Conservation (phyloP, 2,113 vertebrate genomes). For the Scolopax mira region DNA sequence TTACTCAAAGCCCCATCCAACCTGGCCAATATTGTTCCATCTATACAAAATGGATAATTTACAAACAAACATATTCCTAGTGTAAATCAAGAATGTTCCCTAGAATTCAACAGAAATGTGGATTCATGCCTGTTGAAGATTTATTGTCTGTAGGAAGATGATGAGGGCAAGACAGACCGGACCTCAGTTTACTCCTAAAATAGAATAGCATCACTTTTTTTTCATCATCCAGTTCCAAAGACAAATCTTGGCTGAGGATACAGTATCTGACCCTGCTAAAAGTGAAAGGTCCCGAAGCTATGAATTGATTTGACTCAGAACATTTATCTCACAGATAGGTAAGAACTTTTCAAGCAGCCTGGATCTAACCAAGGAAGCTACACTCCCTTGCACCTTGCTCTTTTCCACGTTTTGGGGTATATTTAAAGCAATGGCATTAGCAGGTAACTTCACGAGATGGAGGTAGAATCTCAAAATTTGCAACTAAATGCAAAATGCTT, state of each 20-base stretch:
- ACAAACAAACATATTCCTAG: not conserved
- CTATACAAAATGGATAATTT: not conserved
- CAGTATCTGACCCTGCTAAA: accelerated
- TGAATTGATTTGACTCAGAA: not conserved
- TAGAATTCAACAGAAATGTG: not conserved
- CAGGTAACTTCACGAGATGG: not conserved
- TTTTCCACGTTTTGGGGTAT: accelerated
- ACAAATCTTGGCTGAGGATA: not conserved
- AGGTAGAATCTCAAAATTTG: not conserved
- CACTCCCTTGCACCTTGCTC: accelerated
- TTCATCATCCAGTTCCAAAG: not conserved
- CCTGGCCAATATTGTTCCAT: not conserved
- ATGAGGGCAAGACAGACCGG: not conserved
- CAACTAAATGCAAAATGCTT: not conserved
- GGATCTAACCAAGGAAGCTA: not conserved
- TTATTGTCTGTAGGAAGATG: not conserved
- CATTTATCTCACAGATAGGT: not conserved
- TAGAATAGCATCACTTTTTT: not conserved
- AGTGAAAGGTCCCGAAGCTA: not conserved
- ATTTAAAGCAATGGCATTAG: not conserved
- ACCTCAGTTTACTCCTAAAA: not conserved
- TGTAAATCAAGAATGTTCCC: not conserved
- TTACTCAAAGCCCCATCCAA: not conserved
- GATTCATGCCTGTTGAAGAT: not conserved
- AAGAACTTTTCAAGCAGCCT: not conserved